Base-by-base conservation (phyloP, 2,113 vertebrate genomes). In the Salvator merianae region DNA sequence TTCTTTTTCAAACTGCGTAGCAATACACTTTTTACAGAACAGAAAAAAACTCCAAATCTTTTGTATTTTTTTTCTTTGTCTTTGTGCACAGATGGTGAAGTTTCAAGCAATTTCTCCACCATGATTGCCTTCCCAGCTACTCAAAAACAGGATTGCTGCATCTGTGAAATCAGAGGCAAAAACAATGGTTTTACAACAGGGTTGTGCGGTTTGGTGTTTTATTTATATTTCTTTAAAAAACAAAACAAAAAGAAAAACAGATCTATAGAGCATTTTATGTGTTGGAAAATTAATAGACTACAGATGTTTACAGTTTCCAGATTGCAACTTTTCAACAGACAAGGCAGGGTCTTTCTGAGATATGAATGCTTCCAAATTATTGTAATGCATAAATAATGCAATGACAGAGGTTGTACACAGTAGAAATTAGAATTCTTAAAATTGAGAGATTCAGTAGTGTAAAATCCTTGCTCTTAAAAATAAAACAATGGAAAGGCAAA, bases 81-180 rank as follows among this genome's bases (percentile, higher is more conserved):
- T 90, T 81, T 92, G 87, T 90, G 92, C 91, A 90, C 92, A 92
- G 94, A 84, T 87, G 85, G 86, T 30, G 62, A 63, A 87, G 32
- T 77, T 50, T 80, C 69, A 83, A 92, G 88, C 92, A 18, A 77
- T 34, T 5, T 75, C 4, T 5, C 79, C 34, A 14, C 68, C 79
- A 40, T 66, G 50, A 86, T 90, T 83, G 86, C 88, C 91, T 47
- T 76, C 88, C 93, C 89, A 24, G 0, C 87, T 86, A 91, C 89
- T 69, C 88, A 90, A 85, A 91, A 89, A 90, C 87, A 38, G 83
- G 79, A 69, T 86, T 92, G 92, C 93, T 95, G 95, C 95, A 95
- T 94, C 94, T 93, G 93, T 86, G 90, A 93, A 92, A 95, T 94
- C 93, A 93, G 94, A 95, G 95, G 94, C 95, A 95, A 92, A 93